Evolutionary conservation across 1,140 invertebrate genomes (phyloP).

Genomic region (Trissolcus basalis): DNA sequence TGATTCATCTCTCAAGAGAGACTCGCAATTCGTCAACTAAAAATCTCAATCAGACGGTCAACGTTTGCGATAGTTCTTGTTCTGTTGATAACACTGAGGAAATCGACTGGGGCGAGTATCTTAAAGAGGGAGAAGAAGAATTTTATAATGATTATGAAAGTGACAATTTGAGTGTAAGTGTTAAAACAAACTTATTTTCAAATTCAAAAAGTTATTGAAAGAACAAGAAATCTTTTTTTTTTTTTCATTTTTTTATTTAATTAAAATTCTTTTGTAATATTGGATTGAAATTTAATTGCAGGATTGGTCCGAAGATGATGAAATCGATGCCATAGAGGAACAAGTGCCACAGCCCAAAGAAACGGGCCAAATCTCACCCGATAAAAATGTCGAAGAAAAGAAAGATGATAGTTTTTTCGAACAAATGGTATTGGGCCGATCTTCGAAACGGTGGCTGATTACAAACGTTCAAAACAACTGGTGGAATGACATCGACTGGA

Average conservation of each 20-base stretch:
- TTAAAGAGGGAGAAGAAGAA: constrained; percentile 70
- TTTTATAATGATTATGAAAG: constrained; percentile 69
- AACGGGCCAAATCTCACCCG: neutral
- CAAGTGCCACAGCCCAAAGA: neutral
- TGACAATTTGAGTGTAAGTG: constrained; percentile 66
- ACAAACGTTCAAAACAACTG: constrained; percentile 71
- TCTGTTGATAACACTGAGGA: constrained; percentile 60
- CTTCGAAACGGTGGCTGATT: constrained; percentile 69
- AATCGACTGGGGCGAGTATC: constrained; percentile 72
- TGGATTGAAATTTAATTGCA: constrained; percentile 22
- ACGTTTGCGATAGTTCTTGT: too few relatives aligned
- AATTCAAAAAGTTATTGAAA: too few relatives aligned
- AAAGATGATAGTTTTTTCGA: constrained; percentile 47
- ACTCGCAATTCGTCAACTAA: constrained; percentile 64
- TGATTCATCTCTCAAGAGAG: constrained; percentile 70
- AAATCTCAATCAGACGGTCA: constrained; percentile 26
- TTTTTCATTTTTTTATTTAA: too few relatives aligned
- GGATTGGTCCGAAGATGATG: constrained; percentile 67
- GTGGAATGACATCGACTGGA: constrained; percentile 70
- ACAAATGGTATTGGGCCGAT: constrained; percentile 57
- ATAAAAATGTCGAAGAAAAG: constrained; percentile 8
- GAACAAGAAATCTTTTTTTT: neutral
- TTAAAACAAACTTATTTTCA: neutral
- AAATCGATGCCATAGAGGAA: constrained; percentile 44
- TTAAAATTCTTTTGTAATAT: too few relatives aligned